Conservation (phyloP, 2,888 invertebrate species). For the Clostera curtula region DNA sequence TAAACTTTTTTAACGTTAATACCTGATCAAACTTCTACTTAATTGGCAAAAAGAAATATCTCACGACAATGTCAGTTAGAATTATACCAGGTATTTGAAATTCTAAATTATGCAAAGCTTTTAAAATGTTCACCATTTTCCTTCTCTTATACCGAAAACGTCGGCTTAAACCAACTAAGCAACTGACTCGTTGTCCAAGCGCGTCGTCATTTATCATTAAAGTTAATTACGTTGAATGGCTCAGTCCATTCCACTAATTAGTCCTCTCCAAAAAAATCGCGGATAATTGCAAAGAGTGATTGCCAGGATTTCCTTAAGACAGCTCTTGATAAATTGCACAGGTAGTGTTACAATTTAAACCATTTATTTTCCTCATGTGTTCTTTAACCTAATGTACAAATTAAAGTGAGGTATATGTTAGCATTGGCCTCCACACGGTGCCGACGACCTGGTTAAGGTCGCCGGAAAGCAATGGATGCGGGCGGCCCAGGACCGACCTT, state of each 20-base stretch:
- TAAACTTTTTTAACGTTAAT: too few relatives aligned
- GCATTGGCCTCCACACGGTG: too few relatives aligned
- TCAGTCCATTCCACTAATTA: constrained; percentile 64
- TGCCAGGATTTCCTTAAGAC: constrained; percentile 58
- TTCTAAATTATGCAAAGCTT: not conserved
- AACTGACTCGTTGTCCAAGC: constrained; percentile 25
- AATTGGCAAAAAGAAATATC: too few relatives aligned
- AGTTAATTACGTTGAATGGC: constrained; percentile 60
- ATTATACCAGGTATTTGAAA: not conserved
- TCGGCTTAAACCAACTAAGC: constrained; percentile 22
- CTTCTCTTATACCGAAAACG: constrained; percentile 15
- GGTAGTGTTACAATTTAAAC: constrained; percentile 23
- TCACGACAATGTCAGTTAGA: not conserved
- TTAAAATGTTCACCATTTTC: constrained; percentile 5
- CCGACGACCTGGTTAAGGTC: too few relatives aligned
- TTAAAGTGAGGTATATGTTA: too few relatives aligned
- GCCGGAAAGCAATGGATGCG: too few relatives aligned
- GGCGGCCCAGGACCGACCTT: too few relatives aligned
- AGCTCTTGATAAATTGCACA: constrained; percentile 57
- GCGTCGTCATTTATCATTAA: constrained; percentile 54
- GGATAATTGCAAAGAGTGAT: constrained; percentile 64
- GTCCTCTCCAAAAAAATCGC: constrained; percentile 56
- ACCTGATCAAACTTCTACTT: too few relatives aligned
- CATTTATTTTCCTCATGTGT: constrained; percentile 22
- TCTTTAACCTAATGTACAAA: too few relatives aligned